These are phyloP conservation scores for Ditylenchus dipsaci DNA, from an alignment of 1,140 invertebrate species.

Conservation along the genomic window DNA sequence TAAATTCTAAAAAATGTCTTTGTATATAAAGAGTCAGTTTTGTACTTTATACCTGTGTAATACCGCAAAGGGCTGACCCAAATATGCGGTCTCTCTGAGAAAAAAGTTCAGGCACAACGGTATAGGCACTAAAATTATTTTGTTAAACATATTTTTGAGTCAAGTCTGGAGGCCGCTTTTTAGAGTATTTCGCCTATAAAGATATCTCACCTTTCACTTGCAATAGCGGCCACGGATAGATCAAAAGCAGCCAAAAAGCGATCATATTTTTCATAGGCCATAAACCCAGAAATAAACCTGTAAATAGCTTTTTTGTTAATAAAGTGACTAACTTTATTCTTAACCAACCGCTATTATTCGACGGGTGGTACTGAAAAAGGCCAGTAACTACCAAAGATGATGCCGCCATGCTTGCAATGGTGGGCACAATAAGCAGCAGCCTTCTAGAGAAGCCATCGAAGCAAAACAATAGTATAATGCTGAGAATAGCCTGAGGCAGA, in stretches of 20 bases:
- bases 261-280: background rate
- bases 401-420: slow-evolving; percentile 30
- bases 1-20: slow-evolving; percentile 20
- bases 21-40: background rate
- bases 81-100: slow-evolving; percentile 33
- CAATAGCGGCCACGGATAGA: slow-evolving; percentile 36
- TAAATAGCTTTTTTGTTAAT: background rate
- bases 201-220: slow-evolving; percentile 25
- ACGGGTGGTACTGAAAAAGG: slow-evolving; percentile 5
- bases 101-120: slow-evolving; percentile 39
- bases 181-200: background rate
- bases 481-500: slow-evolving; percentile 38
- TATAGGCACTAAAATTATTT: slow-evolving; percentile 24
- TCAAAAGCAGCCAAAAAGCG: slow-evolving; percentile 34
- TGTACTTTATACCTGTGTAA: slow-evolving; percentile 28
- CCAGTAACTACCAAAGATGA: slow-evolving; percentile 26
- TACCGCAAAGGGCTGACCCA: slow-evolving; percentile 36
- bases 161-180: no score
- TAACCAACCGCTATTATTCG: background rate
- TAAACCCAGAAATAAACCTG: background rate
- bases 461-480: slow-evolving; percentile 36
- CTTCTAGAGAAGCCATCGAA: slow-evolving; percentile 40
- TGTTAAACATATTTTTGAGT: background rate
- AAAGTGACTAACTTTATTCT: background rate
- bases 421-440: slow-evolving; percentile 34